Percentiles rank a stretch among this genome's conserved stretches.
phyloP scores from a whole-genome alignment of 2,113 vertebrate species.

The Macrotus californicus region DNA sequence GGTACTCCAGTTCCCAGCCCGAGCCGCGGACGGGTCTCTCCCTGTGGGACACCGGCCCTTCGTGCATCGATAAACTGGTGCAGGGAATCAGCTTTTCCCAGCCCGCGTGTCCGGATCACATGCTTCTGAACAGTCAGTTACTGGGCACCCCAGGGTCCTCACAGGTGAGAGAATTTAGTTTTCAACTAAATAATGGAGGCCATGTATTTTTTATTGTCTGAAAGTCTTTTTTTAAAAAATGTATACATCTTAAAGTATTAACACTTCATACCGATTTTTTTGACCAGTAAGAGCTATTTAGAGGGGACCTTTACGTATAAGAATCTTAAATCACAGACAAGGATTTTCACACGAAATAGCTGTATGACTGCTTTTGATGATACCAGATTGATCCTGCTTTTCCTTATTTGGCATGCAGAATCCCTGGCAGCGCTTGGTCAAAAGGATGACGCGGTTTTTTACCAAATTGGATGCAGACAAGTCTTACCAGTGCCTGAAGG shows the following conservation, averaged over 20 bases:
- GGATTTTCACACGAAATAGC: background rate
- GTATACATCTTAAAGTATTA: background rate
- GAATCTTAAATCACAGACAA: background rate
- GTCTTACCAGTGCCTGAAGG: conserved; percentile 85
- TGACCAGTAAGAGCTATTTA: background rate
- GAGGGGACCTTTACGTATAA: background rate
- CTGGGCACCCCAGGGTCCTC: conserved; percentile 93
- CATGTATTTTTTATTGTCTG: conserved; percentile 21
- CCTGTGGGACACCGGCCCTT: conserved; percentile 82
- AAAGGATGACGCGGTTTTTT: conserved; percentile 94
- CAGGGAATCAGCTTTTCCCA: conserved; percentile 96
- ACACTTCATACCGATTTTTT: background rate
- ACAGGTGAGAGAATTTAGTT: conserved; percentile 82
- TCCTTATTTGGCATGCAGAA: conserved; percentile 75
- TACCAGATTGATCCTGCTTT: conserved; percentile 4
- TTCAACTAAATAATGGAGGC: background rate
- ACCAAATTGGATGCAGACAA: conserved; percentile 87
- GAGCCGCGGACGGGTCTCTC: conserved; percentile 83
- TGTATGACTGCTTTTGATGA: background rate
- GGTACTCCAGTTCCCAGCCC: conserved; percentile 93
- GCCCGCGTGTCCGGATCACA: conserved; percentile 92
- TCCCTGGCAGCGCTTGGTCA: conserved; percentile 93
- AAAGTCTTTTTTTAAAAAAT: background rate
- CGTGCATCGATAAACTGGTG: conserved; percentile 81
- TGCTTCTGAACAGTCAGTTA: conserved; percentile 93